Evolutionary conservation across 2,888 invertebrate genomes (phyloP).

Genomic region (Xylophagus ater): DNA sequence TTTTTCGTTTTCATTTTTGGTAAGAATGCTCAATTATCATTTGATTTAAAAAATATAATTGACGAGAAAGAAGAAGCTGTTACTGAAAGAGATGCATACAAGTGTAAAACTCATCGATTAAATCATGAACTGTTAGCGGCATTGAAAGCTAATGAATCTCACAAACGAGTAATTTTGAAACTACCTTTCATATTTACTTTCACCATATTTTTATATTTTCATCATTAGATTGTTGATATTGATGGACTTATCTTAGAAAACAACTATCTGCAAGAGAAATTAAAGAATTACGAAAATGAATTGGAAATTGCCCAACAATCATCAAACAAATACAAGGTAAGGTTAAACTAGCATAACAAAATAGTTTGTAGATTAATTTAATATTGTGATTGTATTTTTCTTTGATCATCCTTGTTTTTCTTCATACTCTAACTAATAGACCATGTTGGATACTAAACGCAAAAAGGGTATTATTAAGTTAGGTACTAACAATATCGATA

Average conservation of each 20-base stretch:
- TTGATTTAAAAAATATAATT: conserved; percentile 63
- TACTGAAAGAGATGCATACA: conserved; percentile 70
- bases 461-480: conserved; percentile 60
- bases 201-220: background rate
- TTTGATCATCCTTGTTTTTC: too few species aligned
- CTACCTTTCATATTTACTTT: conserved; percentile 1
- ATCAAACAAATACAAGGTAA: conserved; percentile 62
- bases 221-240: conserved; percentile 52
- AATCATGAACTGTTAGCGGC: conserved; percentile 69
- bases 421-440: conserved; percentile 38
- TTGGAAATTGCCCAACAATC: conserved; percentile 63
- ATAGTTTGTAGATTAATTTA: too few species aligned
- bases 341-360: too few species aligned
- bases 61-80: conserved; percentile 79
- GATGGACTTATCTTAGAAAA: conserved; percentile 73
- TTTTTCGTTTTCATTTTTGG: background rate
- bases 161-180: conserved; percentile 26
- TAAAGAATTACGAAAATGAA: conserved; percentile 69
- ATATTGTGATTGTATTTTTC: too few species aligned
- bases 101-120: conserved; percentile 68
- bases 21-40: conserved; percentile 60
- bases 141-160: conserved; percentile 38
- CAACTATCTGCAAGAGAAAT: conserved; percentile 69
- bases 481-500: conserved; percentile 53
- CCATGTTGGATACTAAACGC: conserved; percentile 58